Percentiles rank a stretch among this genome's conserved stretches.
Evolutionary conservation across 2,888 invertebrate genomes (phyloP).

Genomic region (Mechanitis mazaeus): DNA sequence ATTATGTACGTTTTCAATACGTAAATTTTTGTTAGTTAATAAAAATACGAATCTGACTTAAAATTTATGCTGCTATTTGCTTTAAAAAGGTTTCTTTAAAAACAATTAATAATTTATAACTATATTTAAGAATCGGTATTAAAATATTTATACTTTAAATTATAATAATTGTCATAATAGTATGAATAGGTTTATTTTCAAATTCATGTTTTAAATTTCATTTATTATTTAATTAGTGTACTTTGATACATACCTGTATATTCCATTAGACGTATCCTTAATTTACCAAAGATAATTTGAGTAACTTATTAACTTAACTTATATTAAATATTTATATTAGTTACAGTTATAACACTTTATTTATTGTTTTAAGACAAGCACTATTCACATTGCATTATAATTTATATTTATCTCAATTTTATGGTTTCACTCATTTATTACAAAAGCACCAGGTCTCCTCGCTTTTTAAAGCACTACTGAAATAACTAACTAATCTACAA

Average conservation of each 20-base stretch:
- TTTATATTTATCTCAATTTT: not conserved
- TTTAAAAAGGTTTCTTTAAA: too few relatives aligned
- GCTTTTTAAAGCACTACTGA: slow-evolving; percentile 1
- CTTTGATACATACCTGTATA: not conserved
- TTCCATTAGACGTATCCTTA: not conserved
- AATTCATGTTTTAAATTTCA: too few relatives aligned
- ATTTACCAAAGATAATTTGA: not conserved
- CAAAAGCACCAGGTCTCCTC: not conserved
- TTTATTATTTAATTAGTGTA: not conserved
- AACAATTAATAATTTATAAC: too few relatives aligned
- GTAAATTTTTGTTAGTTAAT: too few relatives aligned
- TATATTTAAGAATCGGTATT: too few relatives aligned
- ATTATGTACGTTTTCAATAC: too few relatives aligned
- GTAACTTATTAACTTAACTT: not conserved
- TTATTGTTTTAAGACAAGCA: slow-evolving; percentile 1
- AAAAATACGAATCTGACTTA: too few relatives aligned
- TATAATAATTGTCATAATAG: too few relatives aligned
- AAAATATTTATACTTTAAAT: too few relatives aligned
- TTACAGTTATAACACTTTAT: not conserved
- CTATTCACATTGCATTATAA: not conserved
- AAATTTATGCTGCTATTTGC: too few relatives aligned
- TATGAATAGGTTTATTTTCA: too few relatives aligned
- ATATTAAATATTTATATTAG: not conserved
- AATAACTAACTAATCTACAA: slow-evolving; percentile 13
- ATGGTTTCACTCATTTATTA: slow-evolving; percentile 4